These are phyloP conservation scores for Orchestes rusci DNA, from an alignment of 2,888 invertebrate species.

Conservation along the genomic window DNA sequence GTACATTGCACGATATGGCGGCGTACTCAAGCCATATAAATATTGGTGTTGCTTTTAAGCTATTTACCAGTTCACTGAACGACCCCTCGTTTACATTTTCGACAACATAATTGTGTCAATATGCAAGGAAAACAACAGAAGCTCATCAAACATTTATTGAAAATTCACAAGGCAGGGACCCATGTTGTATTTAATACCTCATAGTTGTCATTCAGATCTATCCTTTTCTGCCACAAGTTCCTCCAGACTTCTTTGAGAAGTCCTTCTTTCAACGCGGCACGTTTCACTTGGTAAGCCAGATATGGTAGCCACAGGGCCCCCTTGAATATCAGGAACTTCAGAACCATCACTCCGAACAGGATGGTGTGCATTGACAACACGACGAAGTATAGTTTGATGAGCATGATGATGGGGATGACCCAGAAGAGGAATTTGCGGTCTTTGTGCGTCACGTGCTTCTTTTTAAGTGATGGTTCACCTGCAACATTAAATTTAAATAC, in stretches of 20 bases:
- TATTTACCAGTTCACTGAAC: too few species aligned
- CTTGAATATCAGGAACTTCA: constrained; percentile 19
- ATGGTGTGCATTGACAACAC: constrained; percentile 19
- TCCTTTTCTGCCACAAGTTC: constrained; percentile 16
- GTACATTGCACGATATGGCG: too few species aligned
- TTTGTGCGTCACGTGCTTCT: neutral
- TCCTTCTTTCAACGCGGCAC: constrained; percentile 17
- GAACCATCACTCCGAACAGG: constrained; percentile 17
- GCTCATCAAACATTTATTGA: too few species aligned
- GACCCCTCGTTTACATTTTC: too few species aligned
- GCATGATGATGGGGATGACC: constrained; percentile 17
- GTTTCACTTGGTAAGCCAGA: constrained; percentile 20
- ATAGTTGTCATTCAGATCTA: constrained; percentile 3
- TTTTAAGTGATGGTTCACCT: too few species aligned
- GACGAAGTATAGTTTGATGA: constrained; percentile 19
- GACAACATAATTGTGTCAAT: too few species aligned
- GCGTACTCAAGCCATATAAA: too few species aligned
- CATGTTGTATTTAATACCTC: neutral
- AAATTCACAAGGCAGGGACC: neutral
- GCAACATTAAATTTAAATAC: too few species aligned
- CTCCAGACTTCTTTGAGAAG: constrained; percentile 22
- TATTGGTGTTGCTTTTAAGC: constrained; percentile 9
- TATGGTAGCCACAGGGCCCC: constrained; percentile 21
- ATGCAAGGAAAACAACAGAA: too few species aligned
- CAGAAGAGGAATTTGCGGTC: constrained; percentile 14